Conservation (phyloP, 2,113 vertebrate genomes). For the Eptesicus fuscus region DNA sequence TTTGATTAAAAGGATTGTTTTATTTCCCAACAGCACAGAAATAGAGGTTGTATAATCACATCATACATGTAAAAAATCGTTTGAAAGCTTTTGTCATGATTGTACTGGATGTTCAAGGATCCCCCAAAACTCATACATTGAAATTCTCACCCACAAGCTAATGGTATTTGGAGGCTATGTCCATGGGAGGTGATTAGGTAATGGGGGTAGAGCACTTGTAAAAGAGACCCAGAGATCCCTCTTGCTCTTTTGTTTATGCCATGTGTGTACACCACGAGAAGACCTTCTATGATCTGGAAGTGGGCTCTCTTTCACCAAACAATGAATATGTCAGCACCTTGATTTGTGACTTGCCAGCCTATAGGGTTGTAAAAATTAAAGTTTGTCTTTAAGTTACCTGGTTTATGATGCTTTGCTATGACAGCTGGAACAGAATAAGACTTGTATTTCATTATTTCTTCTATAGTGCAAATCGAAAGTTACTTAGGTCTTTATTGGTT, state of each 20-base stretch:
- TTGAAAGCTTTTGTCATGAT: background rate
- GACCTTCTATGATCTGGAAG: background rate
- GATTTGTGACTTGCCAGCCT: background rate
- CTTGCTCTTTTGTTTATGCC: background rate
- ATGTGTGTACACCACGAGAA: background rate
- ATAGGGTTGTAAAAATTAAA: background rate
- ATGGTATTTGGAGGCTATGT: background rate
- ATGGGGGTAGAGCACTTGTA: background rate
- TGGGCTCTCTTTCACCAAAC: background rate
- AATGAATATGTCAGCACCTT: background rate
- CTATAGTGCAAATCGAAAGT: background rate
- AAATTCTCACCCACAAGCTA: background rate
- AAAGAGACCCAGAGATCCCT: background rate
- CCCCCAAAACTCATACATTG: background rate
- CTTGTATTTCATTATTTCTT: background rate
- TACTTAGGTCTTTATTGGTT: background rate
- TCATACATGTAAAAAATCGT: background rate
- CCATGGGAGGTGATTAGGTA: background rate
- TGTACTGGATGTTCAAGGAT: background rate
- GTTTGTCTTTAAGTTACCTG: background rate
- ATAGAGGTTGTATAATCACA: background rate
- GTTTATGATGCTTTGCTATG: background rate
- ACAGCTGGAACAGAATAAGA: background rate
- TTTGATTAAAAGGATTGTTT: background rate
- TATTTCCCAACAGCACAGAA: background rate